Evolutionary conservation across 2,113 vertebrate species (phyloP), one percentile per base, ranked within the genome.

Genomic region (Apteryx mantelli): DNA sequence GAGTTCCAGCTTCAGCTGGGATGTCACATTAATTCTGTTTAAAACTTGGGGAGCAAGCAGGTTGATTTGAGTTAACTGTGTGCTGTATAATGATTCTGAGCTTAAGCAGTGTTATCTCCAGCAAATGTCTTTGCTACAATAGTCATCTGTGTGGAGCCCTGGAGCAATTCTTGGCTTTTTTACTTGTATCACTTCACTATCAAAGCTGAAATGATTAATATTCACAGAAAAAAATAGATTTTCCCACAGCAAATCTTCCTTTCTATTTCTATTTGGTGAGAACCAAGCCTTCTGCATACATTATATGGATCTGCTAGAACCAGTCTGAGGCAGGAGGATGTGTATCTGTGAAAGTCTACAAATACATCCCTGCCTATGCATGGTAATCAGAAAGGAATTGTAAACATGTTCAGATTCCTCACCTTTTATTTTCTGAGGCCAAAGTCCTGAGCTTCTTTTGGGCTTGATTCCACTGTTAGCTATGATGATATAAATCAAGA

Each of bases 121-220:
- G 87, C 71, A 95, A 96, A 95, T 94, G 96, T 76, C 91, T 96
- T 94, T 96, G 79, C 95, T 97, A 69, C 92, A 95, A 8, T 93
- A 97, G 91, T 94, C 92, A 96, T 97, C 94, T 94, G 44, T 93
- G 55, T 97, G 89, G 79, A 97, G 95, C 95, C 96, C 91, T 94
- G 91, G 73, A 97, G 96, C 93, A 96, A 93, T 94, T 95, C 70
- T 91, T 95, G 91, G 88, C 89, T 97, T 93, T 97, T 95, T 97
- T 86, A 91, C 84, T 97, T 21, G 0, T 96, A 97, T 95, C 95
- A 75, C 82, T 97, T 94, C 88, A 66, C 87, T 96, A 97, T 97
- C 97, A 97, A 94, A 95, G 61, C 96, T 93, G 82, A 88, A 90
- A 93, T 95, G 85, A 97, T 97, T 97, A 97, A 97, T 97, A 98